Evolutionary conservation across 2,888 invertebrate genomes (phyloP), one percentile per base, ranked within the genome.

Genomic region (Drosophila melanosoma): DNA sequence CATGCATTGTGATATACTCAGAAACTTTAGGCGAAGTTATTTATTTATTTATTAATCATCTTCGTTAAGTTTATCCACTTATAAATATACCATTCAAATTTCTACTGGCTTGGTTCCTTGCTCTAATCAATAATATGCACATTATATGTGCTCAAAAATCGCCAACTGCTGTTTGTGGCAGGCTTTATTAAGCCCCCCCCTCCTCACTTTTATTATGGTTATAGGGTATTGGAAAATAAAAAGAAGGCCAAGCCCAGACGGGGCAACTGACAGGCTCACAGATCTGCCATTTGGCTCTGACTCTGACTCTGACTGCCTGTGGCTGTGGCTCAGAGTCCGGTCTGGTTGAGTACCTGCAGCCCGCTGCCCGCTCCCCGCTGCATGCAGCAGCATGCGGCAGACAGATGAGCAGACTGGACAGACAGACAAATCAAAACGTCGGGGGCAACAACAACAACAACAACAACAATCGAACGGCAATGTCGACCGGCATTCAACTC

Each of bases 381-480:
- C 40, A 49, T 51, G 53, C 53, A 48, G 61, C 75, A 75, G 65
- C 75, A 65, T 74, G 75, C 59, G 69, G 74, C 73, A 60, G 36
- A 32, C 62, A 64, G 53, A 45, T 23, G 45, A 23, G 20, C 45
- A 45, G 45, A 53, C 32, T 33, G 15, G 52, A 52, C 52, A 23
- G 35, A 35, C 76, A 71, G 68, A 60, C 74, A 83, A 78, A 81
- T 74, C 78, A 78, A 76, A 80, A 69, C 69, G 81, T 65, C 76
- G 65, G 67, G 36, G 38, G 58, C 38, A 45, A 45, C 45, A 45
- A 7, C 45, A 32, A 45, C 38, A 54, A 45, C 38, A 54, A 2
- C n/a, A 54, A 67, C 78, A 81, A 78, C 71, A 82, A 82, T 71
- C 79, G 75, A 82, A 77, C 77, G 61, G 70, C 73, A 56, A 45